A percentile compares a stretch with the other conserved stretches of the same genome.
Evolutionary conservation across 2,888 invertebrate genomes (phyloP).

Genomic region (Galerucella pusilla): DNA sequence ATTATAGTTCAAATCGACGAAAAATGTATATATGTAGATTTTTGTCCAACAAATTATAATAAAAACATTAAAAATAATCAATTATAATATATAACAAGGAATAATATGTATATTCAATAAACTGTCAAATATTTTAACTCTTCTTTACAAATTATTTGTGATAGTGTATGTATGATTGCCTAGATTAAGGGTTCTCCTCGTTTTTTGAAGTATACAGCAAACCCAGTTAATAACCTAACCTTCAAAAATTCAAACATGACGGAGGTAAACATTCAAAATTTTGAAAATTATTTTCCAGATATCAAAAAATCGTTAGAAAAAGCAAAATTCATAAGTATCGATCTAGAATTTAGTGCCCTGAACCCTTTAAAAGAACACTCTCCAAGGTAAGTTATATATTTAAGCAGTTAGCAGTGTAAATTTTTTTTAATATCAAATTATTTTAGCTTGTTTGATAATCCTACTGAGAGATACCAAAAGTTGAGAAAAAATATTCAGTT

Average conservation of each 20-base stretch:
- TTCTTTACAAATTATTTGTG: too few species aligned
- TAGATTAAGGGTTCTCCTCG: not conserved
- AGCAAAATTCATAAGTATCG: constrained; percentile 75
- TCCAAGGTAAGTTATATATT: constrained; percentile 51
- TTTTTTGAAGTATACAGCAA: not conserved
- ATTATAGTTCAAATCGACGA: too few species aligned
- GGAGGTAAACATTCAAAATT: constrained; percentile 73
- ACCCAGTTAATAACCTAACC: constrained; percentile 9
- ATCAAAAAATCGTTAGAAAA: constrained; percentile 69
- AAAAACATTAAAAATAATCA: too few species aligned
- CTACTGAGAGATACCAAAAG: constrained; percentile 69
- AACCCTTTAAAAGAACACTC: constrained; percentile 60
- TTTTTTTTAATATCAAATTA: not conserved
- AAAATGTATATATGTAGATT: too few species aligned
- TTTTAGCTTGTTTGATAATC: constrained; percentile 72
- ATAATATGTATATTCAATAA: too few species aligned
- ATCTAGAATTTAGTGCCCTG: constrained; percentile 78
- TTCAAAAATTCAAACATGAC: constrained; percentile 65
- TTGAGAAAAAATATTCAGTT: constrained; percentile 65
- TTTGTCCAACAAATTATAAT: too few species aligned
- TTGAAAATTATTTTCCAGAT: constrained; percentile 68
- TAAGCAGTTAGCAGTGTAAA: constrained; percentile 22
- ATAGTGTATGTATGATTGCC: not conserved
- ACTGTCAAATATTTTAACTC: too few species aligned
- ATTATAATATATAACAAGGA: too few species aligned